A percentile compares a stretch with the other conserved stretches of the same genome.
phyloP scores from a whole-genome alignment of 2,113 vertebrate genomes.

The Mustela nigripes region DNA sequence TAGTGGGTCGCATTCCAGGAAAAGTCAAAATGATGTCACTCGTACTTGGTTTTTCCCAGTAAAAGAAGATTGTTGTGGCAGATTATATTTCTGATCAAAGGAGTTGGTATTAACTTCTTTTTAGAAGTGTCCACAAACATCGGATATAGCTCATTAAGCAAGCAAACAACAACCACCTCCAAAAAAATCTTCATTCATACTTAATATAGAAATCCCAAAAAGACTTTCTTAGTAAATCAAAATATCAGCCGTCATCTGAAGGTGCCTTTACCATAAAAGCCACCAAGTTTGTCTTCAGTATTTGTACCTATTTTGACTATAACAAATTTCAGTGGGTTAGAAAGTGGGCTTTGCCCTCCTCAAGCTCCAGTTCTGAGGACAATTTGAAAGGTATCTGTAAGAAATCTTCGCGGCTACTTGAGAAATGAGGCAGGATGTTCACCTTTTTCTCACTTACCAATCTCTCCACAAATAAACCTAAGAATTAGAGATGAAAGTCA shows the following conservation, averaged over 20 bases:
- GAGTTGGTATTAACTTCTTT: background rate
- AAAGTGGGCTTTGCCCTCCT: background rate
- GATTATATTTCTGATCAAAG: background rate
- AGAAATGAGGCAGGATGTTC: background rate
- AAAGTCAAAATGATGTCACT: background rate
- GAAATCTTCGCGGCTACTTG: background rate
- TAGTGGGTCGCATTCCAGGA: background rate
- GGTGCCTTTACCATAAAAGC: background rate
- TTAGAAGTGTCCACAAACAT: background rate
- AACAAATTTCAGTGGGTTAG: background rate
- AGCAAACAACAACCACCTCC: background rate
- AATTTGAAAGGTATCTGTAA: background rate
- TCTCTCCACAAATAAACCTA: background rate
- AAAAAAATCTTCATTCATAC: background rate
- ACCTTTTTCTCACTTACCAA: background rate
- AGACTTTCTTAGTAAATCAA: background rate
- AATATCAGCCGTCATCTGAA: background rate
- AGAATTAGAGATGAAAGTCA: background rate
- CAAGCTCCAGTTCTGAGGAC: background rate
- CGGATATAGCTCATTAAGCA: background rate
- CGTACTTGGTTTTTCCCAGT: background rate
- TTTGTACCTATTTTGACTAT: background rate
- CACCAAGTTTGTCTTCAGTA: background rate
- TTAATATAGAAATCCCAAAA: slow-evolving; percentile 2
- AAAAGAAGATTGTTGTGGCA: background rate